Evolutionary conservation across 2,113 vertebrate species (phyloP).

Genomic region (Hemibagrus wyckioides): DNA sequence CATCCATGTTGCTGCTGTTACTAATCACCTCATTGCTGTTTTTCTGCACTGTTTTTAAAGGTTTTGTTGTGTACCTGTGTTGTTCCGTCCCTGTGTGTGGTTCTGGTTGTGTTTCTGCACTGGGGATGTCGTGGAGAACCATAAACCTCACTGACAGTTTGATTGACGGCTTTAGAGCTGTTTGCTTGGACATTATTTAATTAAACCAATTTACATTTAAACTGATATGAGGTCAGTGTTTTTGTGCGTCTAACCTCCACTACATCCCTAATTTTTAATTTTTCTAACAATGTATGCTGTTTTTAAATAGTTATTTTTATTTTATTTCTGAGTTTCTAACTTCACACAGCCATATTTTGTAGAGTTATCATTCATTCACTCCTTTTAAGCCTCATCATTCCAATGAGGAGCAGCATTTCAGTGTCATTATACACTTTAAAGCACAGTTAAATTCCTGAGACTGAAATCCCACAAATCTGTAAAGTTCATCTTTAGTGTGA

Average conservation of each 20-base stretch:
- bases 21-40: constrained; percentile 29
- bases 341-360: not conserved
- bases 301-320: constrained; percentile 48
- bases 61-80: constrained; percentile 18
- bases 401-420: constrained; percentile 42
- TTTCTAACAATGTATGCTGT: constrained; percentile 64
- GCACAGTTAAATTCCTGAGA: not conserved
- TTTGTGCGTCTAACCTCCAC: not conserved
- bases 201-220: not conserved
- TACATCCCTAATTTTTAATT: constrained; percentile 9
- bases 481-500: not conserved
- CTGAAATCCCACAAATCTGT: not conserved
- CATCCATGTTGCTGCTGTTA: constrained; percentile 68
- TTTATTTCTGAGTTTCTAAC: constrained; percentile 33
- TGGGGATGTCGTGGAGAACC: not conserved
- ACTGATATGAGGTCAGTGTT: not conserved
- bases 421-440: not conserved
- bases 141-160: not conserved
- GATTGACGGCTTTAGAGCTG: not conserved
- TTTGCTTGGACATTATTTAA: not conserved
- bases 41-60: not conserved
- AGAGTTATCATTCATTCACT: constrained; percentile 12
- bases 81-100: constrained; percentile 27
- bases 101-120: constrained; percentile 32
- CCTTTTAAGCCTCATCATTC: constrained; percentile 18